Evolutionary conservation across 2,888 invertebrate genomes (phyloP).

Genomic region (Plagodis dolabraria): DNA sequence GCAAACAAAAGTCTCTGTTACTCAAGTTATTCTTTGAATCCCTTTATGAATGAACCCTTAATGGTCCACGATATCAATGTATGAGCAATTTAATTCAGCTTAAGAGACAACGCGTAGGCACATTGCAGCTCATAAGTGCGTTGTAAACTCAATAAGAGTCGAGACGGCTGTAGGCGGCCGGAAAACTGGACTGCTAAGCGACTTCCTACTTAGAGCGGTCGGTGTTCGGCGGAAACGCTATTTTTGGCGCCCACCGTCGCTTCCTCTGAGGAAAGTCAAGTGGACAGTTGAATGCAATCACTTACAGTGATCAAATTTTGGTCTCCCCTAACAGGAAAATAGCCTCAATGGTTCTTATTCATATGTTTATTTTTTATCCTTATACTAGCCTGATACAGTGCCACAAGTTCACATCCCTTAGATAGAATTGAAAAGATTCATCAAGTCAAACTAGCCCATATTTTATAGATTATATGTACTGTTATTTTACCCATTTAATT

Average conservation of each 20-base stretch:
- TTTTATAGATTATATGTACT: too few relatives aligned
- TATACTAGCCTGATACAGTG: too few relatives aligned
- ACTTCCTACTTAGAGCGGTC: constrained; percentile 81
- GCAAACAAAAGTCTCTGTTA: constrained; percentile 1
- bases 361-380: too few relatives aligned
- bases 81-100: constrained; percentile 81
- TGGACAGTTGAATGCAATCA: constrained; percentile 61
- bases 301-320: constrained; percentile 49
- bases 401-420: too few relatives aligned
- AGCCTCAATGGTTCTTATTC: not conserved
- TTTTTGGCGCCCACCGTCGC: constrained; percentile 81
- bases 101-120: constrained; percentile 76
- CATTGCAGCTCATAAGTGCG: constrained; percentile 77
- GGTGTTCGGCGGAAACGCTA: constrained; percentile 78
- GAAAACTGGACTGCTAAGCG: constrained; percentile 73
- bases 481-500: too few relatives aligned
- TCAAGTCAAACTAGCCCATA: too few relatives aligned
- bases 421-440: too few relatives aligned
- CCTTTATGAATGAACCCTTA: constrained; percentile 53
- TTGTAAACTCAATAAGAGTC: constrained; percentile 81
- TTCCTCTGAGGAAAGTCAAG: constrained; percentile 80
- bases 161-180: constrained; percentile 81
- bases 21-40: constrained; percentile 16
- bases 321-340: constrained; percentile 15
- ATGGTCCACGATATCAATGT: constrained; percentile 66